A percentile compares a stretch with the other conserved stretches of the same genome.
Conservation (phyloP, 2,797 vertebrate genomes). For the Helostoma temminkii region DNA sequence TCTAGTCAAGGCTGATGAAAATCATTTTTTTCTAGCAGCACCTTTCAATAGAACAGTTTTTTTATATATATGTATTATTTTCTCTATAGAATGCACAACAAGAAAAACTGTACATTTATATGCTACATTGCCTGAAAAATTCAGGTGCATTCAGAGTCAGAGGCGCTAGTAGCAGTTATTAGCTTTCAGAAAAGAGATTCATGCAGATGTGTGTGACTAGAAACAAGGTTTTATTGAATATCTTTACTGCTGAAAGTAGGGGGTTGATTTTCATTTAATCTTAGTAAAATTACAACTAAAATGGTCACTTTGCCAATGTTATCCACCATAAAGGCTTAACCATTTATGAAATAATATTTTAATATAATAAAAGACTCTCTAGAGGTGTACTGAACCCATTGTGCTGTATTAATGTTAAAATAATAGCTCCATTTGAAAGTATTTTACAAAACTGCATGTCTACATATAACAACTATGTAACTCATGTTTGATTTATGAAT, state of each 20-base stretch:
- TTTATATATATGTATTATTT: too few relatives aligned
- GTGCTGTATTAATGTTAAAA: neutral
- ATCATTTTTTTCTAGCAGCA: conserved; percentile 30
- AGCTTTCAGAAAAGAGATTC: conserved; percentile 15
- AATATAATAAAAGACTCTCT: conserved; percentile 1
- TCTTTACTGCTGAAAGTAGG: neutral
- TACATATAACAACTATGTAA: neutral
- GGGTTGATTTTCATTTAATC: neutral
- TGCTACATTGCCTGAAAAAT: neutral
- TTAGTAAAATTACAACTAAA: conserved; percentile 5
- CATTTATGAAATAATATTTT: conserved; percentile 8
- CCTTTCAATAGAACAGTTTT: too few relatives aligned
- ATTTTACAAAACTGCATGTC: neutral
- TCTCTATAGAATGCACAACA: neutral
- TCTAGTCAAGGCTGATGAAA: conserved; percentile 40
- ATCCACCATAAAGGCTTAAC: neutral
- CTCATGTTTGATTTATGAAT: conserved; percentile 1
- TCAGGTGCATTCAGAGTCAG: neutral
- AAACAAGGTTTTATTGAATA: neutral
- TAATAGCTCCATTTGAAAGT: conserved; percentile 9
- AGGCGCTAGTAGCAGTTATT: neutral
- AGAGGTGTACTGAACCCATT: neutral
- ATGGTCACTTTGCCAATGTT: neutral
- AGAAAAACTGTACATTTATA: conserved; percentile 6
- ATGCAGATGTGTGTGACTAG: neutral